Evolutionary conservation across 2,113 vertebrate species (phyloP).

Genomic region (Chaetops frenatus): DNA sequence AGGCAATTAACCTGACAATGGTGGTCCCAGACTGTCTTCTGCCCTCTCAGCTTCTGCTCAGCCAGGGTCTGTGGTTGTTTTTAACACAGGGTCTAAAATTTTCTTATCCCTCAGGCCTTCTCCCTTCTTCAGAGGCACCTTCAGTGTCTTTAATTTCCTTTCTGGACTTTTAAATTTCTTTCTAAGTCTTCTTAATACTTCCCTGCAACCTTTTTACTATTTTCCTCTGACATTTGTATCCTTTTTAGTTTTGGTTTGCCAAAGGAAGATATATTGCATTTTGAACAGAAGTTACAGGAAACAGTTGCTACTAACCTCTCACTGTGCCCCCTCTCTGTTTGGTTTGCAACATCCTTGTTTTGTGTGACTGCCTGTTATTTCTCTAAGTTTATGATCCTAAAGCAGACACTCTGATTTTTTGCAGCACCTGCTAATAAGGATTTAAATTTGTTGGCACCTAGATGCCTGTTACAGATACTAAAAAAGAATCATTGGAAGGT

Average conservation of each 20-base stretch:
- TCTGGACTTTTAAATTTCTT: not conserved
- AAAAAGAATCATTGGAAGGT: not conserved
- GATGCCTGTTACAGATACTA: not conserved
- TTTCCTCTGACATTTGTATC: not conserved
- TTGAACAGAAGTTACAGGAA: not conserved
- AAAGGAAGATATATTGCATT: not conserved
- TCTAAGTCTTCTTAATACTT: not conserved
- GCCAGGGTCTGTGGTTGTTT: not conserved
- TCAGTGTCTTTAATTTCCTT: not conserved
- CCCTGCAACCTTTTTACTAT: not conserved
- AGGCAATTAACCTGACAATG: not conserved
- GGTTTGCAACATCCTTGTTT: not conserved
- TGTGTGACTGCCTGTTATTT: not conserved
- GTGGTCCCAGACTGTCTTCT: not conserved
- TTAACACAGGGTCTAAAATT: not conserved
- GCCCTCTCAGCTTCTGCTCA: not conserved
- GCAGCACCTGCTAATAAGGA: not conserved
- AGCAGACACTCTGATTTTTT: not conserved
- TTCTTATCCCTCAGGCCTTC: not conserved
- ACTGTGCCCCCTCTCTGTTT: not conserved
- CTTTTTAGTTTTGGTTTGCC: not conserved
- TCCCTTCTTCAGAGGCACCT: not conserved
- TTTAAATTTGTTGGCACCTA: not conserved
- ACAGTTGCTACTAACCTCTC: not conserved
- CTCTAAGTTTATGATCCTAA: not conserved